Percentiles rank a stretch among this genome's conserved stretches.
Conservation (phyloP, 2,888 invertebrate species). For the Norana najaformis region DNA sequence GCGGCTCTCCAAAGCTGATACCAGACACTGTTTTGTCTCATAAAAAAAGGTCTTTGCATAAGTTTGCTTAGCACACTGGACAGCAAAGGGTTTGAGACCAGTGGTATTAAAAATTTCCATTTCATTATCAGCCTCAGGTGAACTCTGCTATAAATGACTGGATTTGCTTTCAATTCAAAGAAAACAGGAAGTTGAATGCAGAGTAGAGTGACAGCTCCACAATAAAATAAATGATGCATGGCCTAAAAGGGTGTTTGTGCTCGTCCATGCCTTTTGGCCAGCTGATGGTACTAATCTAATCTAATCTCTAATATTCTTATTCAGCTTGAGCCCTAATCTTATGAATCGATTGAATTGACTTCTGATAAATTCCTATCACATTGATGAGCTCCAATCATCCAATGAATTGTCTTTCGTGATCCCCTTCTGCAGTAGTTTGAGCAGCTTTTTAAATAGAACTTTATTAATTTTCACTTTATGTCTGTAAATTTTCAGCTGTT, state of each 20-base stretch:
- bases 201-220: not conserved
- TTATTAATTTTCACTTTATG: not conserved
- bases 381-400: not conserved
- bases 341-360: not conserved
- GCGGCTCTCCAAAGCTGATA: not conserved
- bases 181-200: not conserved
- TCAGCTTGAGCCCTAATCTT: not conserved
- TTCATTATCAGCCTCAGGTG: not conserved
- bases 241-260: not conserved
- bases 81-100: not conserved
- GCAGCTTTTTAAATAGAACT: not conserved
- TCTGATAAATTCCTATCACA: too few relatives aligned
- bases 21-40: not conserved
- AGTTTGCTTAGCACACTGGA: not conserved
- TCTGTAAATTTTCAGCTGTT: too few relatives aligned
- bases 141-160: not conserved
- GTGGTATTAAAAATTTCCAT: not conserved
- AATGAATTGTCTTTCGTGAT: not conserved
- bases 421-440: not conserved
- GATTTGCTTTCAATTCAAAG: not conserved
- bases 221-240: slow-evolving; percentile 6
- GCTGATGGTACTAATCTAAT: not conserved
- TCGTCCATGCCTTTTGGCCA: not conserved
- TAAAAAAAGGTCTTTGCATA: not conserved
- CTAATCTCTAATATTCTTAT: not conserved